Base-by-base conservation (phyloP, 2,888 invertebrate species). In the Rhodophaea formosa region DNA sequence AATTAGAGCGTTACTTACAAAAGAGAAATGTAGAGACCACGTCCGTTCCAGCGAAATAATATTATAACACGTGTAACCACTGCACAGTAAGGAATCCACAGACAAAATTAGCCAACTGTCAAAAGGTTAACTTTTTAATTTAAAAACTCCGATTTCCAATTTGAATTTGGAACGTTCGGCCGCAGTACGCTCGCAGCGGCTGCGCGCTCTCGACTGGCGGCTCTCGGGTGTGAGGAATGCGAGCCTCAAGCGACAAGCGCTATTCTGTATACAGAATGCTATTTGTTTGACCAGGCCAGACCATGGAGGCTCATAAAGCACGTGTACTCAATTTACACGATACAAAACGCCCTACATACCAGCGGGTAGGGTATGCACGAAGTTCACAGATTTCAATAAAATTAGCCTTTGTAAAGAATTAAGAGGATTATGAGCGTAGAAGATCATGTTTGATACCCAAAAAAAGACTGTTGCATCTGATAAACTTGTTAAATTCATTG, bases 191-290 rank as follows among this genome's bases (percentile, higher is more conserved):
- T 68, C 64, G 59, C 59, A 57, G 53, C 65, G 53, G 59, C 62
- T 63, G 71, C 75, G 75, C 74, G 72, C 74, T 72, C 68, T 68
- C 68, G 65, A 76, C 76, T 77, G 72, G 60, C 62, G 54, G 56
- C 59, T 56, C 56, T 60, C 53, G 57, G 60, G 62, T 32, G 17
- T 16, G 15, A 58, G 67, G 70, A 72, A 70, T 64, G 71, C 63
- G 62, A 62, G 16, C 3, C 51, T 23, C 5, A 23, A 1, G 62
- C 52, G 39, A 56, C 49, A 39, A 54, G 62, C 58, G 51, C 54
- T 61, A 64, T 65, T 63, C 56, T 59, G 59, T 57, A 30, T 15
- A 43, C 42, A 35, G 39, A 17, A n/a, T 23, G 10, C 35, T 35
- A 35, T 56, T 39, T 56, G 52, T 56, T 56, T 53, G 39, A 53